These are phyloP conservation scores for Dicyrtoma fusca DNA, from an alignment of 2,888 invertebrate genomes.

Conservation along the genomic window DNA sequence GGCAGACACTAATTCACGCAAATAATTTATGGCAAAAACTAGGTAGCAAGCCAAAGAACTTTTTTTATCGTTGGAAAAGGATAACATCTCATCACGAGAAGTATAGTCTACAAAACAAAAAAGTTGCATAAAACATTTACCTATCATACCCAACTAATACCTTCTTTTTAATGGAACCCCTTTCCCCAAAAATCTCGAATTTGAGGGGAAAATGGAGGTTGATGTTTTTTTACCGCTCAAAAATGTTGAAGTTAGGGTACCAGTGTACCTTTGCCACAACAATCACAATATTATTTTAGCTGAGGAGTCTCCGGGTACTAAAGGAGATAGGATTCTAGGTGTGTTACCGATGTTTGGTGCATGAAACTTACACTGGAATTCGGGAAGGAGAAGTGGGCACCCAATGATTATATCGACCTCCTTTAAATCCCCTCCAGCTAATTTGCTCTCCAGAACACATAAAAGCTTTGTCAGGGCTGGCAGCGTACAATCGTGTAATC, in stretches of 20 bases:
- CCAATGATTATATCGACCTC: constrained; percentile 38
- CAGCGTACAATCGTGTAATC: constrained; percentile 15
- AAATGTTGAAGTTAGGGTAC: no score
- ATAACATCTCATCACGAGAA: neutral
- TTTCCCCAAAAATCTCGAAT: no score
- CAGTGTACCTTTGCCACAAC: no score
- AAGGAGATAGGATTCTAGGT: no score
- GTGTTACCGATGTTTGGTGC: no score
- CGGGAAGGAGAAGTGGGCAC: constrained; percentile 26
- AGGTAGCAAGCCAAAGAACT: constrained; percentile 26
- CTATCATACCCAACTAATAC: no score
- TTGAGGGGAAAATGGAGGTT: no score
- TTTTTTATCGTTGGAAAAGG: constrained; percentile 4
- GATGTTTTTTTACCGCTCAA: no score
- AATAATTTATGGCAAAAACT: constrained; percentile 24
- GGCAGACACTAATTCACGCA: constrained; percentile 33
- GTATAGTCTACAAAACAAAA: constrained; percentile 15
- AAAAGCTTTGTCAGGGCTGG: constrained; percentile 27
- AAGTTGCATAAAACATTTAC: no score
- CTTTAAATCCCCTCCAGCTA: constrained; percentile 17
- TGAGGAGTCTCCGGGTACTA: no score
- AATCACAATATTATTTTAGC: no score
- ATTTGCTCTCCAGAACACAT: constrained; percentile 20
- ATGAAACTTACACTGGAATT: constrained; percentile 24
- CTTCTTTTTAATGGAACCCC: no score